These are phyloP conservation scores for Hylyphantes graminicola DNA, from an alignment of 1,140 invertebrate species.

Conservation along the genomic window DNA sequence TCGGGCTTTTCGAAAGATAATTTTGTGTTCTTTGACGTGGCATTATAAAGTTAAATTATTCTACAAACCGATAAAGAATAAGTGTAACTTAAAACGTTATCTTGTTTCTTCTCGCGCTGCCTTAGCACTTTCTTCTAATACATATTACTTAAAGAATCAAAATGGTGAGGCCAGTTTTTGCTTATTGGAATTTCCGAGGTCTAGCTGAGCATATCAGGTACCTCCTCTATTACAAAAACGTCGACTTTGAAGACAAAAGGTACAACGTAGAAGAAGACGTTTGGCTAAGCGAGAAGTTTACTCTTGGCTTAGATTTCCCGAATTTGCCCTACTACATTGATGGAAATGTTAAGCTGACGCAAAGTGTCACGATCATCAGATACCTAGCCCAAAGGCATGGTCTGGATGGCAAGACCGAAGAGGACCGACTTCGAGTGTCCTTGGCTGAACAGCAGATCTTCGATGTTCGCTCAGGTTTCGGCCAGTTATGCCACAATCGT, in stretches of 20 bases:
- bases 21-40: too few relatives aligned
- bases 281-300: conserved; percentile 65
- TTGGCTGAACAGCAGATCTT: conserved; percentile 68
- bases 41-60: too few relatives aligned
- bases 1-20: too few relatives aligned
- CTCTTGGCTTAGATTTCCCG: conserved; percentile 65
- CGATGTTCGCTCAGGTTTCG: conserved; percentile 68
- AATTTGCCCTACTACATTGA: conserved; percentile 63
- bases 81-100: too few relatives aligned
- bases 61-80: too few relatives aligned
- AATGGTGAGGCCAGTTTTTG: conserved; percentile 66
- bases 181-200: conserved; percentile 78
- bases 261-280: conserved; percentile 61
- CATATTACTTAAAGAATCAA: neutral
- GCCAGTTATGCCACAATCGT: conserved; percentile 57
- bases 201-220: conserved; percentile 80
- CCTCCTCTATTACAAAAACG: conserved; percentile 76
- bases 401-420: conserved; percentile 65
- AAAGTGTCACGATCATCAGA: conserved; percentile 71
- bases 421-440: conserved; percentile 68
- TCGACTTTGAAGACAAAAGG: conserved; percentile 76
- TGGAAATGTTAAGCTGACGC: conserved; percentile 64
- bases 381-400: conserved; percentile 68
- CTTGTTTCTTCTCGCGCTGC: too few relatives aligned
- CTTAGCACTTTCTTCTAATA: too few relatives aligned